These are phyloP conservation scores for Epinephelus moara DNA, from an alignment of 2,113 vertebrate species.

Conservation along the genomic window DNA sequence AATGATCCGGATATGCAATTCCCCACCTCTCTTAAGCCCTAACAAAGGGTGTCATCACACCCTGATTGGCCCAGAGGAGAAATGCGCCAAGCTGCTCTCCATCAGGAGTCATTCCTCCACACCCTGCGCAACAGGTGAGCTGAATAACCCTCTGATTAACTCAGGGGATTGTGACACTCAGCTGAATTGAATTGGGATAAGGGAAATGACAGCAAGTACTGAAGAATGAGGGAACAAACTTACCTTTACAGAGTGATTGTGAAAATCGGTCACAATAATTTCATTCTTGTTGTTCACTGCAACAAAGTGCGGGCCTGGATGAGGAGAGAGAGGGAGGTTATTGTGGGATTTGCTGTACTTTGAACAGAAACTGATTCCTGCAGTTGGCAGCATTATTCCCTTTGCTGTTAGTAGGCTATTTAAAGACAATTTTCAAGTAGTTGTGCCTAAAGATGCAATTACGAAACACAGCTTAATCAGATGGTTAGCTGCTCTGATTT, in stretches of 20 bases:
- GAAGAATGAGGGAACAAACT: conserved; percentile 3
- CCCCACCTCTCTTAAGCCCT: no score
- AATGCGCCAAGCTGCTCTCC: no score
- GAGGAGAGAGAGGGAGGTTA: conserved; percentile 1
- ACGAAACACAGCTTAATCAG: background rate
- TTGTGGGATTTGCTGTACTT: background rate
- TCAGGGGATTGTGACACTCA: no score
- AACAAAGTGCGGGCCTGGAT: conserved; percentile 95
- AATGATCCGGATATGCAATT: no score
- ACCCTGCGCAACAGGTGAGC: no score
- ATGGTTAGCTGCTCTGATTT: conserved; percentile 7
- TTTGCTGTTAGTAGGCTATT: conserved; percentile 18
- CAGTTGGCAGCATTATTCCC: background rate
- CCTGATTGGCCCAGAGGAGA: no score
- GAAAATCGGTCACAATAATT: conserved; percentile 97
- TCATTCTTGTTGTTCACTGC: conserved; percentile 98
- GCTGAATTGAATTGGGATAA: no score
- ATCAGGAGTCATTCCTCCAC: no score
- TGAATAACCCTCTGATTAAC: no score
- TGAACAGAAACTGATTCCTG: background rate
- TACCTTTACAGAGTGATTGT: conserved; percentile 99
- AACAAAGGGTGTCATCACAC: no score
- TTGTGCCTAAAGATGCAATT: conserved; percentile 2
- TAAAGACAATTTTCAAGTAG: background rate
- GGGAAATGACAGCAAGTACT: no score